Evolutionary conservation across 2,888 invertebrate species (phyloP), one percentile per base, ranked within the genome.

Genomic region (Drosophila ezoana): DNA sequence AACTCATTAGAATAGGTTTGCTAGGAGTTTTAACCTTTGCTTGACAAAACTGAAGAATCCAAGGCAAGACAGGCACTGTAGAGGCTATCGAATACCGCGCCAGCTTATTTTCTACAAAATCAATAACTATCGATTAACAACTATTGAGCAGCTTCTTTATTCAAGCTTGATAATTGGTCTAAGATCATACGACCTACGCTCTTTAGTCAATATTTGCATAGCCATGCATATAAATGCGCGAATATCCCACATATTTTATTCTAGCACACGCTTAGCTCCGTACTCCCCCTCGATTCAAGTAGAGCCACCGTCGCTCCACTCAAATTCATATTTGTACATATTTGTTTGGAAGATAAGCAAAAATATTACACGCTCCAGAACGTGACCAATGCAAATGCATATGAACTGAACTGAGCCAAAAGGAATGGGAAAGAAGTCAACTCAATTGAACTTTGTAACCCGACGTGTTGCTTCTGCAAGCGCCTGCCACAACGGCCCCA

Each of bases 341-440:
- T 89, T 85, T 85, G 85, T 54, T 84, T 78, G 64, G 51, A 43
- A 75, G 82, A 75, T 82, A 85, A 87, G 87, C 75, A 71, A 74
- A 87, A 87, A 87, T 82, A 82, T 86, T 89, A 87, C 89, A 86
- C 86, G 83, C 85, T 89, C 72, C 69, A 72, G 83, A 86, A 86
- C 85, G 85, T 86, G 85, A 86, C 89, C 85, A 85, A 85, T 83
- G 83, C 87, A 87, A 85, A 85, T 85, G 76, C 89, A 89, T 89
- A 85, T 85, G 89, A 81, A 72, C 68, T 63, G 57, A 54, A 56
- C 59, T 62, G 52, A 43, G 54, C 43, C 23, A 14, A 63, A 28
- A 41, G 48, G 23, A 43, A 38, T 38, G 20, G 43, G 38, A 52
- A 40, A 67, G 70, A 70, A 89, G 85, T 89, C 85, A 87, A 86